These are phyloP conservation scores for Columba livia DNA, from an alignment of 2,113 vertebrate genomes.

Conservation along the genomic window DNA sequence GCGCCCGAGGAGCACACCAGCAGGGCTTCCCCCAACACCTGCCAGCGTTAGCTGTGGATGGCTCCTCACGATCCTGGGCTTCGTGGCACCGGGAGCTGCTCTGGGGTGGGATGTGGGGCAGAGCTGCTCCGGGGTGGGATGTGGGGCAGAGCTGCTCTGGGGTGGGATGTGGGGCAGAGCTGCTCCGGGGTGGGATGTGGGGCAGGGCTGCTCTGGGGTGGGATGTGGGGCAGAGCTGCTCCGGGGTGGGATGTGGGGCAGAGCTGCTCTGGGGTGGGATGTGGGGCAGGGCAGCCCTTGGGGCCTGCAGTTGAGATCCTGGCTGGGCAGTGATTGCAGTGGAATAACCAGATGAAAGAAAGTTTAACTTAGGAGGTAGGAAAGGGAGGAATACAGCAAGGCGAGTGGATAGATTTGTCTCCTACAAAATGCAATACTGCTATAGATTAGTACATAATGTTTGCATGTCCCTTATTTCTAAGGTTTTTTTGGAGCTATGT, in stretches of 20 bases:
- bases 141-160: rapidly evolving
- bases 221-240: not conserved
- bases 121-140: not conserved
- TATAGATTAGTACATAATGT: not conserved
- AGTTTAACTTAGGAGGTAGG: not conserved
- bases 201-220: not conserved
- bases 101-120: rapidly evolving
- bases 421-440: rapidly evolving
- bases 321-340: not conserved
- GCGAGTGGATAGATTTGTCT: not conserved
- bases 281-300: not conserved
- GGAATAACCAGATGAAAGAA: not conserved
- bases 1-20: rapidly evolving
- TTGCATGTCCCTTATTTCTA: not conserved
- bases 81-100: not conserved
- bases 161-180: not conserved
- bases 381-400: not conserved
- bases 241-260: rapidly evolving
- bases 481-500: not conserved
- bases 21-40: not conserved
- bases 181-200: not conserved
- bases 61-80: not conserved
- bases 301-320: not conserved
- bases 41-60: not conserved
- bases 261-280: rapidly evolving